Evolutionary conservation across 2,797 vertebrate genomes (phyloP), one percentile per base, ranked within the genome.

Genomic region (Denticeps clupeoides): DNA sequence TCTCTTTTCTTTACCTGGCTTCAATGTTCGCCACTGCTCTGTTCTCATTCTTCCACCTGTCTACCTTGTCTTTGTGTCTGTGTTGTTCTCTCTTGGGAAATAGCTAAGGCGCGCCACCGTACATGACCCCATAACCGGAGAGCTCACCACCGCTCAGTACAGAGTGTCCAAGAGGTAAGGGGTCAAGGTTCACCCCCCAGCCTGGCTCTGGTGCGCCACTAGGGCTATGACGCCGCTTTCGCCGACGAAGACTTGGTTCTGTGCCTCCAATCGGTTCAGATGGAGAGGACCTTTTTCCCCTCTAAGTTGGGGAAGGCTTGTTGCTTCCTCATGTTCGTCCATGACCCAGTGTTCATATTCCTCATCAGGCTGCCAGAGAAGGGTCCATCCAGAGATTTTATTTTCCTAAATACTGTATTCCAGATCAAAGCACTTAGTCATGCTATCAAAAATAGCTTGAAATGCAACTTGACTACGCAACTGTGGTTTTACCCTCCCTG

Each of bases 101-200:
- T 97, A 97, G 93, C 86, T 97, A 85, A 96, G 82, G 79, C 88
- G 91, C 75, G 91, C 91, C 85, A 95, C 91, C 78, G 90, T 96
- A 83, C 92, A 93, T 91, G 89, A 97, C 85, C 88, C 91, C 63
- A 75, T 84, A 87, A 96, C 92, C 74, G 91, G 92, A 81, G 84
- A 95, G 86, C 86, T 93, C 86, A 91, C 83, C 73, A 93, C 90
- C 72, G 89, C 91, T 81, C 82, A 87, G 51, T 94, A 97, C 91
- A 93, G 92, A 94, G 89, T 98, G 82, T 97, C 90, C 85, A 97
- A 96, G 89, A 96, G 93, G 93, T 99, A 96, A 98, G 93, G 87
- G 84, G 71, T 78, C 15, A 13, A 4, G 55, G 26, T 22, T 25
- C 37, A 28, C 38, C 35, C 13, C 15, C 31, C 38, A 12, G 27